These are phyloP conservation scores for Todus mexicanus DNA, from an alignment of 2,797 vertebrate genomes.

Conservation along the genomic window DNA sequence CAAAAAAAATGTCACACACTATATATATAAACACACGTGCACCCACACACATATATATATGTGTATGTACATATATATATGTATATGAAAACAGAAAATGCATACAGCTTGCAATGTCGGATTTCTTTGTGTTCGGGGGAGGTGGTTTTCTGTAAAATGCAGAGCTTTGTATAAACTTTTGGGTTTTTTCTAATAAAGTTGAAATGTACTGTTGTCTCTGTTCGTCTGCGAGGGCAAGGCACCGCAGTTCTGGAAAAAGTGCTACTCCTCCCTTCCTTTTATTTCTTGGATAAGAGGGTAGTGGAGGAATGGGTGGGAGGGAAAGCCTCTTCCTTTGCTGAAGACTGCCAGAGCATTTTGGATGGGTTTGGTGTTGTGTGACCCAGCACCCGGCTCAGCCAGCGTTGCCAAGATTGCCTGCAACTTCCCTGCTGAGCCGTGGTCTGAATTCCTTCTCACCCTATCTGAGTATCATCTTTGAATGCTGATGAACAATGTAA, in stretches of 20 bases:
- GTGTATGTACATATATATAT: constrained; percentile 36
- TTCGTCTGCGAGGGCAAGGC: background rate
- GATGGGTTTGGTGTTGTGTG: background rate
- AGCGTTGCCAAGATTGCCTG: background rate
- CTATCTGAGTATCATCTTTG: background rate
- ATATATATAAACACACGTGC: background rate
- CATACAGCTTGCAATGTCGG: constrained; percentile 30
- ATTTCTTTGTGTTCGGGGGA: constrained; percentile 33
- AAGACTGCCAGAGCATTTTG: background rate
- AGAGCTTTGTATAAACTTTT: constrained; percentile 65
- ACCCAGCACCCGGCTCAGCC: background rate
- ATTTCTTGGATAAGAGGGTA: background rate
- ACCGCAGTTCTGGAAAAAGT: background rate
- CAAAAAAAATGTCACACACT: constrained; percentile 30
- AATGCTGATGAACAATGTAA: background rate
- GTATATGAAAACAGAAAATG: constrained; percentile 24
- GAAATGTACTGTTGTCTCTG: constrained; percentile 21
- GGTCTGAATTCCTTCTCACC: background rate
- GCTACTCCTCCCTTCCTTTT: background rate
- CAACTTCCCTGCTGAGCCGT: background rate
- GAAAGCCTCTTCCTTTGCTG: background rate
- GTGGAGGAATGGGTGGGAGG: background rate
- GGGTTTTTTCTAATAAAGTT: constrained; percentile 69
- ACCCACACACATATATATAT: constrained; percentile 42
- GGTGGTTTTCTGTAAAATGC: constrained; percentile 49